Base-by-base conservation (phyloP, 2,888 invertebrate species). In the Caenorhabditis sp. region DNA sequence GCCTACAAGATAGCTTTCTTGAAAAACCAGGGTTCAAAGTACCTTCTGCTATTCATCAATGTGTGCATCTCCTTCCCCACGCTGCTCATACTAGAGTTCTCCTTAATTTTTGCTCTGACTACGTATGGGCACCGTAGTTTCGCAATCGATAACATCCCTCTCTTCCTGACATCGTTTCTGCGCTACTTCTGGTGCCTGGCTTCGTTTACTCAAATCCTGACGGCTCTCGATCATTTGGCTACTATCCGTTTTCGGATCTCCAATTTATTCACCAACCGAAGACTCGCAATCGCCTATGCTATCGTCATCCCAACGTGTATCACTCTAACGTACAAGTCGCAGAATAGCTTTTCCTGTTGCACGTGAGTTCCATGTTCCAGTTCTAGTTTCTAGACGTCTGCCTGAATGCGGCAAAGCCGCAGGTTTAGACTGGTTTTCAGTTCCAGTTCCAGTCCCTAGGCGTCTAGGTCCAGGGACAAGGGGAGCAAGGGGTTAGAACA, bases 141-240 rank as follows among this genome's bases (percentile, higher is more conserved):
- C n/a, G n/a, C n/a, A n/a, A n/a, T n/a, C n/a, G n/a, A n/a, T n/a
- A n/a, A n/a, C n/a, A n/a, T n/a, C n/a, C n/a, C n/a, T n/a, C n/a
- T n/a, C n/a, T n/a, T n/a, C n/a, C n/a, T n/a, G n/a, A n/a, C n/a
- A n/a, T n/a, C n/a, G n/a, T n/a, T n/a, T n/a, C n/a, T n/a, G n/a
- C n/a, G n/a, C n/a, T n/a, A n/a, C n/a, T n/a, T n/a, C n/a, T 86
- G 86, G 86, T 86, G 85, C 55, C 64, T 82, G 58, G 80, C 78
- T 3, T 82, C 82, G 13, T 65, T 86, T 28, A 80, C 85, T 6
- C 85, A 85, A 50, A 86, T 84, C 20, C 67, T 86, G 28, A 82
- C 84, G 67, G 83, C 84, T 15, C 65, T 85, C n/a, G 84, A 83
- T 22, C 78, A 83, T 50, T 37, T 70, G 9, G 61, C 78, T n/a